Percentiles rank a stretch among this genome's conserved stretches.
Evolutionary conservation across 2,797 vertebrate genomes (phyloP).

Genomic region (Semaprochilodus insignis): DNA sequence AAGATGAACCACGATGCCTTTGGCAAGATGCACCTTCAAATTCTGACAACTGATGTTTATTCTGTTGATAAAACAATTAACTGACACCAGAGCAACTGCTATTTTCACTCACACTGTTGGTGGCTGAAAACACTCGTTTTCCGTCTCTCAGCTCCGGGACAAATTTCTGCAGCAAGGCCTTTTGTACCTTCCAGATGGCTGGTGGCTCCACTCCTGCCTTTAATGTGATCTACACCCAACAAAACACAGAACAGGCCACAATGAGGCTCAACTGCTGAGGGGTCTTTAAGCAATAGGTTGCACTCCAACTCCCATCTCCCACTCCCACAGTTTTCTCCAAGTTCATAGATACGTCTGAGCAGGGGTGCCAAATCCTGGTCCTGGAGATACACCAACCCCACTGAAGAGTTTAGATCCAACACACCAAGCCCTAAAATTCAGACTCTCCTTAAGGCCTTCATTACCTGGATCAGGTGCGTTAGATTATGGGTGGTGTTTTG

Average conservation of each 20-base stretch:
- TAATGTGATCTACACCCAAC: slow-evolving; percentile 84
- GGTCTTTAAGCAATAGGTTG: background rate
- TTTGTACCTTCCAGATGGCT: slow-evolving; percentile 99
- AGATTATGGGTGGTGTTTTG: no score
- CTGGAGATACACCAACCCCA: no score
- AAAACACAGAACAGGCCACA: slow-evolving; percentile 56
- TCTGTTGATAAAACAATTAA: background rate
- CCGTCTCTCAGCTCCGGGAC: slow-evolving; percentile 95
- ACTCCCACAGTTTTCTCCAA: no score
- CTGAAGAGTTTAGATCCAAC: no score
- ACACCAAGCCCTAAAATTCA: no score
- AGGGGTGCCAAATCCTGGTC: no score
- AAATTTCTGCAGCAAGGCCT: slow-evolving; percentile 98
- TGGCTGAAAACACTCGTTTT: slow-evolving; percentile 95
- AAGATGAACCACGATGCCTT: background rate
- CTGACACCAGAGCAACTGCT: background rate
- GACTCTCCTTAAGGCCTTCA: no score
- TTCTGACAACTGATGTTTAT: background rate
- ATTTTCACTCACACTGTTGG: slow-evolving; percentile 91
- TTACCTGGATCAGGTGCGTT: no score
- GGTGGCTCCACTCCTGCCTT: slow-evolving; percentile 91
- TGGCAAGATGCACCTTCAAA: background rate
- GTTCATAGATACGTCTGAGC: no score
- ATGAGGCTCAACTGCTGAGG: background rate
- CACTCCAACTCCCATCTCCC: background rate